Base-by-base conservation (phyloP, 2,113 vertebrate species). In the Stegostoma tigrinum region DNA sequence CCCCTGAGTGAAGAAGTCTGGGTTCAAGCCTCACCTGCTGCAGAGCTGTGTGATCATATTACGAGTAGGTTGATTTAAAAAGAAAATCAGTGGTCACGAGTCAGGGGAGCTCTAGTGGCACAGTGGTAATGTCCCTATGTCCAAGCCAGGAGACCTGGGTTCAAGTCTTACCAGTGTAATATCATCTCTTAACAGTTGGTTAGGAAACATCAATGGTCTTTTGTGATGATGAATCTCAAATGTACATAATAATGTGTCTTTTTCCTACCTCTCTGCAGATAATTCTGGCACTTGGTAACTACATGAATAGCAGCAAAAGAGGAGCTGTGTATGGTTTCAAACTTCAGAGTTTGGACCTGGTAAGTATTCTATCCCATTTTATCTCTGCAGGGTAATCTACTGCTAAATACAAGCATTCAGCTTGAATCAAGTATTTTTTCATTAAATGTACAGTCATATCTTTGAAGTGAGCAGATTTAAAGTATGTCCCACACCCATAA, bases 221-320 rank as follows among this genome's bases (percentile, higher is more conserved):
- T 85, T 12, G n/a, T 78, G 7, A 80, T 5, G 70, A 27, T 12
- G 1, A 3, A 19, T 15, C 87, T 75, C n/a, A 34, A 38, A 66
- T 21, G 61, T 21, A 21, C 42, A 2, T 38, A 42, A 19, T 52
- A 55, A 61, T n/a, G 45, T 66, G 52, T 24, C 70, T 61, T 24
- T 30, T 24, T 66, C 2, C 34, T 24, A 12, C n/a, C 70, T 7
- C 78, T 14, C 52, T 5, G 45, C 96, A 99, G 99, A 99, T 99
- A 96, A 99, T 99, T 96, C 96, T 99, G 96, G 99, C 99, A 0
- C 96, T 99, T 94, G 99, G 99, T 72, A 99, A 99, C 97, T 99
- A 99, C 97, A 99, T 99, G 99, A 99, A 99, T 97, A 99, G 99
- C 97, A 99, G 99, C 97, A 99, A 99, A 97, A 98, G 99, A 34